Evolutionary conservation across 37 sponge, comb jelly and placozoan species (phyloP), one percentile per base, ranked within the genome.

Genomic region (Cladorhizidae sp.): DNA sequence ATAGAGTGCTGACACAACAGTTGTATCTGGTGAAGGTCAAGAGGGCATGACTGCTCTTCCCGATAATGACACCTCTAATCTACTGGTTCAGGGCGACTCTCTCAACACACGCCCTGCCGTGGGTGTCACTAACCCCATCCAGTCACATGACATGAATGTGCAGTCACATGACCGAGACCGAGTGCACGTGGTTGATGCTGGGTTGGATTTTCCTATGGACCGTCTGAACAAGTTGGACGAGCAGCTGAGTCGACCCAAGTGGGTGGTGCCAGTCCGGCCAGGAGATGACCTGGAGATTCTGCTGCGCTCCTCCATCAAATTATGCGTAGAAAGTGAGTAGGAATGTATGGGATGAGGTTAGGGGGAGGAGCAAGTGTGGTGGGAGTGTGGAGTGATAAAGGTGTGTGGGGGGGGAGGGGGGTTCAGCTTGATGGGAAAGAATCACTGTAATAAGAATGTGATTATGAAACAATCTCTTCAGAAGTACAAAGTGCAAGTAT

Each of bases 251-350:
- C 67, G 87, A 40, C 83, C 90, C 0, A 83, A 84, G 25, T 97
- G 97, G 97, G 92, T 94, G 45, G 95, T 97, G 0, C 97, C 97
- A 23, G 97, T 97, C 11, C 83, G 88, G 21, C 90, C 94, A 20
- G 84, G 78, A 40, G 79, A 84, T 61, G 95, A 97, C 49, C 70
- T 97, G 59, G 93, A 94, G 68, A 39, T 56, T 26, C 79, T 97
- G 36, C 83, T 97, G 25, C 61, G 64, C 61, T 90, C 88, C 35
- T 23, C 92, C 40, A 91, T 94, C 38, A 87, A 84, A 39, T 68
- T 97, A 26, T 92, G 90, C 62, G 78, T 67, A 87, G 84, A 79
- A 73, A 89, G 97, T 93, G 52, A 37, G 79, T 75, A 29, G 26
- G 14, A 23, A 38, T 3, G 28, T 35, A 1, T 54, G 62, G 64